Evolutionary conservation across 2,888 invertebrate genomes (phyloP), one percentile per base, ranked within the genome.

Genomic region (Synanthedon myopaeformis): DNA sequence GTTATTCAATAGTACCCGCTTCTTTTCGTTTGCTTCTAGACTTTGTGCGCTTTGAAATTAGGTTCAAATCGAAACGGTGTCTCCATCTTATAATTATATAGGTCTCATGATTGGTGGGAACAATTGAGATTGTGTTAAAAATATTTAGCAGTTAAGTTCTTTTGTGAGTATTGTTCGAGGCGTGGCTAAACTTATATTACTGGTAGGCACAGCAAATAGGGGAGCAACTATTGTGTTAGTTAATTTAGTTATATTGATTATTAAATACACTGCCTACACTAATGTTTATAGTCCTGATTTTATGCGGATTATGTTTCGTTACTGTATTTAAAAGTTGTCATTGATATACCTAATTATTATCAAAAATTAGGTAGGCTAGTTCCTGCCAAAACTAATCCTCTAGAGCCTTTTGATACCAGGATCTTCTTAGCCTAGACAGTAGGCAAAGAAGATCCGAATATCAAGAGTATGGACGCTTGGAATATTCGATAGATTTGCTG

Each of bases 1-100:
- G 54, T 56, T 54, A 53, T 54, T 56, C 52, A 54, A 54, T 54
- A 49, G 6, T 49, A 49, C n/a, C n/a, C n/a, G n/a, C 49, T 4
- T 17, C 49, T 49, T 17, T 17, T 4, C 17, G 14, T 17, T 14
- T 49, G 11, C 6, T 11, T 17, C 23, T 49, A 19, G 49, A 13
- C 14, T 5, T 45, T 45, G 6, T 45, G 13, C 3, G 2, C 45
- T 13, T 45, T 45, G 35, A 13, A 6, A 45, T 45, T 3, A 13
- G 45, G 45, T 45, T 8, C 14, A 14, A 13, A 13, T 13, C 13
- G 13, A 42, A 42, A 42, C 42, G 42, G 12, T n/a, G 12, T 42
- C n/a, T n/a, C 5, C 13, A 45, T 5, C 14, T 45, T n/a, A 13
- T 13, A 45, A 45, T 45, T 13, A 45, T n/a, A 13, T 45, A 2